Evolutionary conservation across 1,140 invertebrate species (phyloP), one percentile per base, ranked within the genome.

Genomic region (Octopus bimaculoides): DNA sequence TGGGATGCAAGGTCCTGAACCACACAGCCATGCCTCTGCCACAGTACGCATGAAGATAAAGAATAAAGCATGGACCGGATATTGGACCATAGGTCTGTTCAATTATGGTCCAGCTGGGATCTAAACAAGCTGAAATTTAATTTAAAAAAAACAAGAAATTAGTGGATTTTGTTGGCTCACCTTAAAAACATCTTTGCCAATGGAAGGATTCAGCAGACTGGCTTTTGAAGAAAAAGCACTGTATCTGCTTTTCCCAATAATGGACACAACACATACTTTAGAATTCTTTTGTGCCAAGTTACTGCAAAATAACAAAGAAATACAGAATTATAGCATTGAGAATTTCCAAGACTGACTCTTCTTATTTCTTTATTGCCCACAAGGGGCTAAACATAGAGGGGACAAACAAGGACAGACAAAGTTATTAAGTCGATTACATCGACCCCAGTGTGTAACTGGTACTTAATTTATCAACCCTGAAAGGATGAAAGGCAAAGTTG

Each of bases 211-310:
- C 26, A 94, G 87, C 83, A 92, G 90, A 79, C 91, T 90, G 9
- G 92, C 91, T 89, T 95, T 95, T 82, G 92, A 92, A 82, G 92
- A 90, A 83, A 91, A 91, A 8, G 91, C 86, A 81, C 91, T 89
- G 78, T 92, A 90, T 7, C 91, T 88, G 80, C 92, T 93, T 89
- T 94, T 94, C 4, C 94, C 94, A 89, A 94, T 92, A 53, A 94
- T 90, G 4, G 93, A 92, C 20, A 94, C 91, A 56, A 94, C 89
- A 79, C 94, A 91, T 26, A 94, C 91, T 82, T 90, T 89, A 53
- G 88, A 78, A 9, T 87, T 82, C 79, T 81, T 85, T 73, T 79
- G 74, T 20, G 81, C 76, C 56, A 83, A 54, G 52, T 78, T 78
- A 5, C 86, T 87, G 82, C 53, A 83, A 81, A n/a, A 53, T 76